Evolutionary conservation across 2,797 vertebrate genomes (phyloP).

Genomic region (Neosalanx taihuensis): DNA sequence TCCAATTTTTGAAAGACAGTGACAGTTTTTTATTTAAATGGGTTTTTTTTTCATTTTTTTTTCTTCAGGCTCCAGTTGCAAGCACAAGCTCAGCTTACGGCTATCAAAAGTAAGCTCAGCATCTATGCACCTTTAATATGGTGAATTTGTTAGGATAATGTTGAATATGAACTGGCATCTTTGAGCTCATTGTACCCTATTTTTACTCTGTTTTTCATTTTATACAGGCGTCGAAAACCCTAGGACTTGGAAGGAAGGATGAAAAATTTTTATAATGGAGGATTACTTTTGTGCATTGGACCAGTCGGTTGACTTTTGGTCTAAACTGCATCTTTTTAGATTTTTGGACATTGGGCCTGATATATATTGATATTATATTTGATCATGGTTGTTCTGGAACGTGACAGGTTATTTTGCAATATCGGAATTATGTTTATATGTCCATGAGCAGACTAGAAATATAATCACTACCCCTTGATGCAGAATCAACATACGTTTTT

Average conservation of each 20-base stretch:
- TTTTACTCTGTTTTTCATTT: background rate
- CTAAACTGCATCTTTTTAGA: constrained; percentile 40
- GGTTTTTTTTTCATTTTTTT: background rate
- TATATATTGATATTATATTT: background rate
- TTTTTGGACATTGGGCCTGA: background rate
- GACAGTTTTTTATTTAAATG: background rate
- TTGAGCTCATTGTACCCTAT: background rate
- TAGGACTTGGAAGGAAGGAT: constrained; percentile 52
- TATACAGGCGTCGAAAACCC: constrained; percentile 86
- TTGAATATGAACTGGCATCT: background rate
- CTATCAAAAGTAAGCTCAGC: constrained; percentile 67
- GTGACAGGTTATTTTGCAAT: background rate
- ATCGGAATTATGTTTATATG: background rate
- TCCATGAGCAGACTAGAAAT: no score
- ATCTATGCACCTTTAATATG: background rate
- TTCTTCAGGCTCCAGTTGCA: constrained; percentile 50
- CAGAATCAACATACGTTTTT: no score
- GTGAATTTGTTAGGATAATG: background rate
- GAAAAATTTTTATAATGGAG: constrained; percentile 16
- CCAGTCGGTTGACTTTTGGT: constrained; percentile 5
- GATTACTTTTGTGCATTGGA: constrained; percentile 18
- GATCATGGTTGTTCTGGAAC: constrained; percentile 7
- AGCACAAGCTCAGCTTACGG: constrained; percentile 41
- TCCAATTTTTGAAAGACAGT: background rate
- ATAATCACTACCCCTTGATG: no score